Conservation (phyloP, 2,888 invertebrate species). For the Ormyrus labotus region DNA sequence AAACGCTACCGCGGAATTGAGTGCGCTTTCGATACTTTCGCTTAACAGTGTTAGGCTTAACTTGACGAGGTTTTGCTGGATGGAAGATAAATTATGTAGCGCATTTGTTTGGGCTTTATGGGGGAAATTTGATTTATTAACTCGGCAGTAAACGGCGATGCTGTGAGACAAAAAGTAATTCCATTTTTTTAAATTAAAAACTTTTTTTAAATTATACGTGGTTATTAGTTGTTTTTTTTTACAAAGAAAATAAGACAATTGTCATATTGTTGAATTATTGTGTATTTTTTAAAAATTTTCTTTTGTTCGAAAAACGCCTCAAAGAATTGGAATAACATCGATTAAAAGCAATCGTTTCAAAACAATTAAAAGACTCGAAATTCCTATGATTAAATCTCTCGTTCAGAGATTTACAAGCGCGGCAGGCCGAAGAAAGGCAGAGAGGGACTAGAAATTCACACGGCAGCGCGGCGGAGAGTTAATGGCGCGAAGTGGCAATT, state of each 20-base stretch:
- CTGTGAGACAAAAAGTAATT: too few relatives aligned
- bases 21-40: neutral
- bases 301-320: neutral
- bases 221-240: too few relatives aligned
- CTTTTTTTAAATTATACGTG: too few relatives aligned
- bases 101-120: too few relatives aligned
- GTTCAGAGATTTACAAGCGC: slow-evolving; percentile 27
- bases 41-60: neutral
- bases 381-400: slow-evolving; percentile 22
- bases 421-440: neutral
- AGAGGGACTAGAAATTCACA: slow-evolving; percentile 27
- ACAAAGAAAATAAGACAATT: too few relatives aligned
- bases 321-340: neutral
- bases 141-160: too few relatives aligned
- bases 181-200: too few relatives aligned
- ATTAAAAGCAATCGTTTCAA: neutral
- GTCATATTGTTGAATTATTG: too few relatives aligned
- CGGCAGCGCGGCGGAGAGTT: slow-evolving; percentile 27
- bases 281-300: too few relatives aligned
- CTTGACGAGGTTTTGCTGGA: too few relatives aligned
- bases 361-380: neutral
- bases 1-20: neutral
- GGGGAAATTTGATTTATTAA: too few relatives aligned
- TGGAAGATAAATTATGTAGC: too few relatives aligned
- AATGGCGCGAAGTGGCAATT: slow-evolving; percentile 54